Evolutionary conservation across 2,888 invertebrate genomes (phyloP).

Genomic region (Gandaritis pyraliata): DNA sequence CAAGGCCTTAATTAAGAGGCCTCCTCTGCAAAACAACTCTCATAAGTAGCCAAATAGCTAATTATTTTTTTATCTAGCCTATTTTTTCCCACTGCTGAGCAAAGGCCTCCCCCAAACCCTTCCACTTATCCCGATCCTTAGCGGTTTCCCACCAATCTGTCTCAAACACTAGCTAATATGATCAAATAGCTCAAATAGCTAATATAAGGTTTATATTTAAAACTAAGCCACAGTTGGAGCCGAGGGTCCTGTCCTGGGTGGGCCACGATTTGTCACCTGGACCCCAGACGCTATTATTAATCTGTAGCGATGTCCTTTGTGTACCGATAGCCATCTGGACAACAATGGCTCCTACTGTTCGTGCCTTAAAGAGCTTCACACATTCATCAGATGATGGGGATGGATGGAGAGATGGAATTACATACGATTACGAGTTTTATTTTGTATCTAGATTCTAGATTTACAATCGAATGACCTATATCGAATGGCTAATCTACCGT

Average conservation of each 20-base stretch:
- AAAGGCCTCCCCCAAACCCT: too few species aligned
- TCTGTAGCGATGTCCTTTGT: constrained; percentile 57
- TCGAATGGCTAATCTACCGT: background rate
- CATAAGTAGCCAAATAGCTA: too few species aligned
- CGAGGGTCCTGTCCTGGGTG: constrained; percentile 66
- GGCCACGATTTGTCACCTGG: constrained; percentile 74
- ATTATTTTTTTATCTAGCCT: too few species aligned
- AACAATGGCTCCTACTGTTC: constrained; percentile 74
- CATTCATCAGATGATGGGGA: constrained; percentile 67
- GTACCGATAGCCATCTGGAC: constrained; percentile 62
- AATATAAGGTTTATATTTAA: too few species aligned
- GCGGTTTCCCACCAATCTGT: too few species aligned
- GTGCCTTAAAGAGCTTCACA: constrained; percentile 74
- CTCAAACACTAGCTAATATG: too few species aligned
- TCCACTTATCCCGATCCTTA: too few species aligned
- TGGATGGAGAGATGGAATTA: constrained; percentile 24
- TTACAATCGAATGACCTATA: too few species aligned
- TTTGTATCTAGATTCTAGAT: background rate
- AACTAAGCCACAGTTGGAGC: constrained; percentile 1
- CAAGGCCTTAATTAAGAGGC: too few species aligned
- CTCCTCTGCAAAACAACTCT: too few species aligned
- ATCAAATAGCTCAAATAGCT: too few species aligned
- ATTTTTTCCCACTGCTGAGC: too few species aligned
- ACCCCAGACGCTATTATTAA: constrained; percentile 56
- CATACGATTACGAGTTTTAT: constrained; percentile 3